Base-by-base conservation (phyloP, 2,113 vertebrate genomes). In the Girardinichthys multiradiatus region DNA sequence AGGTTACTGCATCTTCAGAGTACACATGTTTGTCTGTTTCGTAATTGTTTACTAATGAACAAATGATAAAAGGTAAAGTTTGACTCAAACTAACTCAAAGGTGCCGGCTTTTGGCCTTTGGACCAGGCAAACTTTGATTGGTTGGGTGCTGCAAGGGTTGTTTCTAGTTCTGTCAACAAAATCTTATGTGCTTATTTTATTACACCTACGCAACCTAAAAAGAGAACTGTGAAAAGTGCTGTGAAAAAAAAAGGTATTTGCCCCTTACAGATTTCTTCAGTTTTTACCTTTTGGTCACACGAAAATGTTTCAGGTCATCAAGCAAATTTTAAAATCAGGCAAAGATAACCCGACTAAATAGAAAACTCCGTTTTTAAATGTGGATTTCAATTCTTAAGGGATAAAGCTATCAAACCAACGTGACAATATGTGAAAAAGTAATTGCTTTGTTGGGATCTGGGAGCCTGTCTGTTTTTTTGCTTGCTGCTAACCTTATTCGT, bases 41-140 rank as follows among this genome's bases (percentile, higher is more conserved):
- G 27, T 60, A 17, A 28, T 70, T 84, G 69, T 76, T 88, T 84
- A 64, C 77, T 15, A 29, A 57, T 70, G 45, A 72, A 85, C 76
- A 35, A 76, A 85, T 74, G 51, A 77, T 74, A 77, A 77, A 84
- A 64, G 26, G 42, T 51, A 39, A 30, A 58, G 59, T 74, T 13
- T 59, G 70, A 70, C 71, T 67, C 76, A 71, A 68, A 66, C 71
- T 61, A 83, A 79, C 33, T 61, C 33, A 57, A 48, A 73, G n/a
- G 37, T 48, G 69, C 76, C 68, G 57, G 70, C 39, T 39, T 74
- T 63, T 84, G 86, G 76, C 74, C 92, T 92, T 93, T 90, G 82
- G 85, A 91, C 88, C n/a, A 4, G 1, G 57, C 78, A 61, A 74
- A 27, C 63, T 81, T 68, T 86, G 87, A 81, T 62, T 77, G 60